Evolutionary conservation across 2,888 invertebrate genomes (phyloP).

Genomic region (Nesidiocoris tenuis): DNA sequence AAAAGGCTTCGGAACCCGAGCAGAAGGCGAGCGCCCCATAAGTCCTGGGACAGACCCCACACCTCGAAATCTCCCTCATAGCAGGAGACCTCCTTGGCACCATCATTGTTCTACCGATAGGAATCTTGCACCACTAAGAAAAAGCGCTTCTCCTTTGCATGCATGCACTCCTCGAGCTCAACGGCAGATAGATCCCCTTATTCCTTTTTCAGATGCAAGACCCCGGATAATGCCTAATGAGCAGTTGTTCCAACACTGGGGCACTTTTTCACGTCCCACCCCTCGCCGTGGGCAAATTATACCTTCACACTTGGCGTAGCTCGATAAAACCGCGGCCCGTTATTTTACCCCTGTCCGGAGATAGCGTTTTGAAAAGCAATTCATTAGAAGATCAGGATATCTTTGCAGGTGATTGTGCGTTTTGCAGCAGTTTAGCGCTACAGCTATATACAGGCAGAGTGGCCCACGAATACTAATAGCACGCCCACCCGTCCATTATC

Average conservation of each 20-base stretch:
- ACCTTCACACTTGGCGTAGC: constrained; percentile 40
- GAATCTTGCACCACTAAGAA: constrained; percentile 23
- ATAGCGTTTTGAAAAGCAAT: constrained; percentile 35
- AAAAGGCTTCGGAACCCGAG: neutral
- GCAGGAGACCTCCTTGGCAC: constrained; percentile 4
- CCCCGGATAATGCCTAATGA: constrained; percentile 38
- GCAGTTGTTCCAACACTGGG: constrained; percentile 39
- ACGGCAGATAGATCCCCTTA: constrained; percentile 6
- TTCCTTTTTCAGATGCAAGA: constrained; percentile 20
- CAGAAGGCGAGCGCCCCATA: constrained; percentile 5
- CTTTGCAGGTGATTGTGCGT: constrained; percentile 25
- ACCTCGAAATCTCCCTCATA: constrained; percentile 8
- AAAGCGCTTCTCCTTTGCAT: neutral
- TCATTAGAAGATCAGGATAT: constrained; percentile 20
- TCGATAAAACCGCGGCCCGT: constrained; percentile 29
- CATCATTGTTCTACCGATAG: constrained; percentile 16
- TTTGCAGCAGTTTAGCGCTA: constrained; percentile 25
- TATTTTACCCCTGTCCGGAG: constrained; percentile 24
- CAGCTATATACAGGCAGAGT: too few relatives aligned
- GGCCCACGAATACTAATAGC: too few relatives aligned
- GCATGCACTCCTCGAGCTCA: neutral
- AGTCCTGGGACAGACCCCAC: constrained; percentile 33
- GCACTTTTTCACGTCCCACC: constrained; percentile 35
- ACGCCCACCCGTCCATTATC: too few relatives aligned
- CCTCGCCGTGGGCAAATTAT: constrained; percentile 37